Conservation (phyloP, 2,797 vertebrate species). For the Gymnothorax javanicus region DNA sequence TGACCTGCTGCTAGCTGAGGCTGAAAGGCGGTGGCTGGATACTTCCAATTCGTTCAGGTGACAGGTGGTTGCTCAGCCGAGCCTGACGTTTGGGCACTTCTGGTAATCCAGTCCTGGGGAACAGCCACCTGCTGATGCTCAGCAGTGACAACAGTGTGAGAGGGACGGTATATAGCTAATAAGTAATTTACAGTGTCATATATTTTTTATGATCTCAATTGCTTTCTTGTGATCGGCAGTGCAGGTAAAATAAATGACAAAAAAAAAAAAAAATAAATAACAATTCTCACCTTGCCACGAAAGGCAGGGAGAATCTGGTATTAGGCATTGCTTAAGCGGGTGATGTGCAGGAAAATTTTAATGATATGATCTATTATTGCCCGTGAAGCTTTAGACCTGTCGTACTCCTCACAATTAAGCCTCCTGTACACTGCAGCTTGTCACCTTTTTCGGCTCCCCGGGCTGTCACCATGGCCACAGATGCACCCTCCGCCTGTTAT, state of each 20-base stretch:
- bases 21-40: slow-evolving; percentile 76
- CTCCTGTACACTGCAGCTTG: slow-evolving; percentile 1
- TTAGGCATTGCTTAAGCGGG: not conserved
- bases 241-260: not conserved
- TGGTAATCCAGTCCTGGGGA: slow-evolving; percentile 58
- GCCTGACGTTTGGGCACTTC: slow-evolving; percentile 66
- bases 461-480: not conserved
- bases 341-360: not conserved
- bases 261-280: not conserved
- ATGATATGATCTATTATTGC: slow-evolving; percentile 18
- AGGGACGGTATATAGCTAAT: not conserved
- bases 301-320: not conserved
- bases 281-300: not conserved
- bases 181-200: slow-evolving; percentile 41
- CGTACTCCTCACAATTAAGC: slow-evolving; percentile 21
- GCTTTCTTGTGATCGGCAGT: not conserved
- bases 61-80: slow-evolving; percentile 74
- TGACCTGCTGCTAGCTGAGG: slow-evolving; percentile 64
- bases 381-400: slow-evolving; percentile 2
- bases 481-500: not conserved
- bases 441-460: not conserved
- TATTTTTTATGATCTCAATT: slow-evolving; percentile 46
- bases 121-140: slow-evolving; percentile 52
- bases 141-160: slow-evolving; percentile 47
- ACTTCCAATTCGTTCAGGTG: slow-evolving; percentile 68